Evolutionary conservation across 1,140 invertebrate genomes (phyloP), one percentile per base, ranked within the genome.

Genomic region (Drosophila truncata): DNA sequence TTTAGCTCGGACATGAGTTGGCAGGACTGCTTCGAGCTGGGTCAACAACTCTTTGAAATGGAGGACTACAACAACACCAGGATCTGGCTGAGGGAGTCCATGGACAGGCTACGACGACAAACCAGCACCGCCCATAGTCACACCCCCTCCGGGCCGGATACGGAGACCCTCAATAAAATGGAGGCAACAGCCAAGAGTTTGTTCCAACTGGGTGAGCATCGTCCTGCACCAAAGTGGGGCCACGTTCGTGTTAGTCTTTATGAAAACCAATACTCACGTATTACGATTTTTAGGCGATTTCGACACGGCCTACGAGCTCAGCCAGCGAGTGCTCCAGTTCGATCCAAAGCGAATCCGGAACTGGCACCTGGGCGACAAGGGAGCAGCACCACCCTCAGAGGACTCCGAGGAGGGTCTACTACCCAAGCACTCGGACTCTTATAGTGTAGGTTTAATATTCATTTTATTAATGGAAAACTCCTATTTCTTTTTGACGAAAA

Each of bases 1-100:
- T 90, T 85, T 90, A 90, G 94, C 91, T 93, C 94, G 6, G 94
- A 95, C 70, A 94, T 96, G 94, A 93, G 94, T 94, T 97, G 97
- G 33, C 95, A 96, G 60, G 99, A 99, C 93, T 99, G 98, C 93
- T 99, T 98, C 94, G 98, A 99, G 94, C 94, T 99, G 35, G 99
- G 98, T 35, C 95, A 98, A 78, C 96, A 98, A 86, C 96, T 97
- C 23, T 99, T 99, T 94, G 97, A 97, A 92, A 95, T 96, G 81
- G 96, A 96, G 41, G 99, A 99, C 93, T 98, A 96, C 93, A 98
- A 97, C 90, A 98, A 99, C 92, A 98, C 98, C 1, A 95, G 97
- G 8, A 92, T 97, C 39, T 99, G 98, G 99, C 98, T 99, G 97
- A 95, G 96, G 61, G 97, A 99, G 93, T 97, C 98, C 10, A 94